Evolutionary conservation across 2,113 vertebrate species (phyloP), one percentile per base, ranked within the genome.

Genomic region (Nothocercus nigrocapillus): DNA sequence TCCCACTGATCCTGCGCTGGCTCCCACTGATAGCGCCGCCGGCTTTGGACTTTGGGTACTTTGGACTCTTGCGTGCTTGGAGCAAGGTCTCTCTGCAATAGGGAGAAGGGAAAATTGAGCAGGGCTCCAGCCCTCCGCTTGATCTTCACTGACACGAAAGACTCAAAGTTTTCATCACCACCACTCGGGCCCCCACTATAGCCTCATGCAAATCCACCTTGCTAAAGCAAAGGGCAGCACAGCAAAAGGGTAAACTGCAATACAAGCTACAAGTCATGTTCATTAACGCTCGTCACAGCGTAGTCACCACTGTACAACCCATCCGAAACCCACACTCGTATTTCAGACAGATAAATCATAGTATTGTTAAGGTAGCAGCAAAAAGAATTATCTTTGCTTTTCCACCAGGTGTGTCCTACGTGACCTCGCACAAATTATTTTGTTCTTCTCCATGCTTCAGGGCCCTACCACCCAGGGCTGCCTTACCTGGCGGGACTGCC

Each of bases 291-390:
- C 22, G 8, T 24, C 9, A n/a, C 27, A 13, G 12, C 12, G 15
- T 5, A 14, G 32, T 61, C 0, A 0, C 27, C 4, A 2, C 51
- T 22, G 40, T 51, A 36, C 59, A 79, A 17, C 7, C 59, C 36
- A 36, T n/a, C 32, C 51, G 44, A 79, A 73, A 28, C 53, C 36
- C 13, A 25, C 25, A 16, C 6, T 19, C 6, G 22, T 49, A 45
- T 77, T 63, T 25, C 36, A 58, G 38, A 13, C 32, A 59, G 27
- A 84, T 12, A 67, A 67, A 18, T 24, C 30, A 32, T 75, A 17
- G 34, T 88, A 38, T 8, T 4, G 14, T 54, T 70, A 83, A 51
- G 13, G 59, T 20, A 30, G 7, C 45, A 47, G 61, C 53, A 78
- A 62, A 61, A 76, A 81, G 68, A 69, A 83, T 40, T 2, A 82